Base-by-base conservation (phyloP, 2,888 invertebrate species). In the Meiosimyza decipiens region DNA sequence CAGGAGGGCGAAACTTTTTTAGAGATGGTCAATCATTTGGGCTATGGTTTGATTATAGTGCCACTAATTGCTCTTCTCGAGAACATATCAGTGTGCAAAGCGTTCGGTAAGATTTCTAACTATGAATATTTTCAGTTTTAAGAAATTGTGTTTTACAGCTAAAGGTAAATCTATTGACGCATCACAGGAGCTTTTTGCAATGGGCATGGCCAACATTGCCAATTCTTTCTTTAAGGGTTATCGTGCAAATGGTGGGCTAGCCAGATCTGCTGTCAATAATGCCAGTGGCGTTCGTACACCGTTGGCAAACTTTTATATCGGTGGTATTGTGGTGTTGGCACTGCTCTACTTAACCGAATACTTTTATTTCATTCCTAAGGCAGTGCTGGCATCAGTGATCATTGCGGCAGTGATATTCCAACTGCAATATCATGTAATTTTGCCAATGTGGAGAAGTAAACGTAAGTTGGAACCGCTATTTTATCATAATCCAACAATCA, bases 361-460 rank as follows among this genome's bases (percentile, higher is more conserved):
- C 86, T 96, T 95, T 87, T 93, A 90, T 84, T 97, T 89, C 86
- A 95, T 95, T 80, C 95, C 95, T 2, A 94, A 92, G 85, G 90
- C 95, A 2, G 91, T 93, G 15, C 88, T 97, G 77, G 95, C 95
- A 4, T 94, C 94, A 3, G 93, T 97, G 80, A 96, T 97, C 82
- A 94, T 96, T 76, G 93, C 94, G 50, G 96, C 96, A 59, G 96
- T 97, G 65, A 89, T 96, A 73, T 95, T 95, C 86, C 95, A 95
- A 93, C 91, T 95, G 15, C 95, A 95, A 86, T 93, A 94, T 77
- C 92, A 92, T 83, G 94, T 95, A 66, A 89, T 95, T 59, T 91
- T 91, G 77, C 94, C 95, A 0, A 94, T 96, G 92, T 96, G 95
- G 95, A 90, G 93, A 77, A 92, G 94, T 50, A 95, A 95, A 87